A percentile compares a stretch with the other conserved stretches of the same genome.
These are phyloP conservation scores for Cephonodes hylas DNA, from an alignment of 2,888 invertebrate genomes.

Conservation along the genomic window DNA sequence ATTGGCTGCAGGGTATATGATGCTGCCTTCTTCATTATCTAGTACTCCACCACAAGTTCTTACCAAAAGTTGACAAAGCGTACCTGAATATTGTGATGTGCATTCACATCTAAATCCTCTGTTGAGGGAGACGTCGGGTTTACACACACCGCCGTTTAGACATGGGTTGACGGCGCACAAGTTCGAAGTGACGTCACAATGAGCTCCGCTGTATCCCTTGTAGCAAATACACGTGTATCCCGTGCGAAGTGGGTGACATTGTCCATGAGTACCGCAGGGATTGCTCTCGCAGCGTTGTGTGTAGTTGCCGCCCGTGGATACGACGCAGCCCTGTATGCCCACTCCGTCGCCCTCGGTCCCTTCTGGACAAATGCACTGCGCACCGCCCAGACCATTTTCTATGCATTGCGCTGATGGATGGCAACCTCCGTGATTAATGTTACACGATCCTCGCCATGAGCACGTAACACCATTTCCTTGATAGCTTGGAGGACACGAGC, in stretches of 20 bases:
- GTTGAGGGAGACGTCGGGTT: constrained; percentile 39
- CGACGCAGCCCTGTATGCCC: constrained; percentile 88
- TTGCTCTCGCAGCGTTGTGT: constrained; percentile 67
- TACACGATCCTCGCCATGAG: constrained; percentile 84
- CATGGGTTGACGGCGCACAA: constrained; percentile 89
- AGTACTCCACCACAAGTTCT: constrained; percentile 69
- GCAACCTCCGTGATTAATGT: constrained; percentile 91
- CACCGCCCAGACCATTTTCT: constrained; percentile 82
- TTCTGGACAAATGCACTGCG: constrained; percentile 88
- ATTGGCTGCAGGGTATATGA: constrained; percentile 83
- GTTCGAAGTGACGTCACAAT: constrained; percentile 82
- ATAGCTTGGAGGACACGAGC: constrained; percentile 93
- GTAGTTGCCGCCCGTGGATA: constrained; percentile 45
- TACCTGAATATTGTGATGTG: constrained; percentile 83
- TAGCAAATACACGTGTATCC: constrained; percentile 82
- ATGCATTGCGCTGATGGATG: constrained; percentile 90
- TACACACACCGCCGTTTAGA: constrained; percentile 89
- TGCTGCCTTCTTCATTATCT: constrained; percentile 78
- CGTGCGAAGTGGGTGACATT: constrained; percentile 71
- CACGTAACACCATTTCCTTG: constrained; percentile 91
- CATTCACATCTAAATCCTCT: constrained; percentile 84
- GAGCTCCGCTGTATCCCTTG: constrained; percentile 81
- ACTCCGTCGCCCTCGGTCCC: constrained; percentile 91
- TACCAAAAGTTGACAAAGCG: constrained; percentile 81
- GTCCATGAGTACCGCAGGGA: constrained; percentile 82